These are phyloP conservation scores for Pachydiplax longipennis DNA, from an alignment of 2,888 invertebrate genomes.

Conservation along the genomic window DNA sequence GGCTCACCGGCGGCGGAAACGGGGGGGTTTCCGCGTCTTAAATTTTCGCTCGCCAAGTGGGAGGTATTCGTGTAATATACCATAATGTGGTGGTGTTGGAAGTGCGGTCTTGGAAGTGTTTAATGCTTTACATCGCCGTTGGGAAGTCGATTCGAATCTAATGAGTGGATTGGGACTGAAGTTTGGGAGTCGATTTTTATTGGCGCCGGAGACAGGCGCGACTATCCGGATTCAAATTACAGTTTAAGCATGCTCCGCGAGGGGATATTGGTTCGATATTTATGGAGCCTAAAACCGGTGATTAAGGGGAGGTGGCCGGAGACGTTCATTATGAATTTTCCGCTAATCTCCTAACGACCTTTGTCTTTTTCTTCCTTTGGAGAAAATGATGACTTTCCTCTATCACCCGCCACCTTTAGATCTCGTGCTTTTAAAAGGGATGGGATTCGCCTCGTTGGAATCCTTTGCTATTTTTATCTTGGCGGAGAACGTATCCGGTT, in stretches of 20 bases:
- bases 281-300: neutral
- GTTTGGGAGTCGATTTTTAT: neutral
- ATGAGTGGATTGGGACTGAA: neutral
- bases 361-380: neutral
- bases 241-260: neutral
- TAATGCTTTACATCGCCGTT: neutral
- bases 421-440: neutral
- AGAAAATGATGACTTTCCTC: neutral
- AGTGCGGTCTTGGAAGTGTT: neutral
- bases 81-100: neutral
- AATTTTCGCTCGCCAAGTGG: neutral
- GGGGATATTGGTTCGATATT: neutral
- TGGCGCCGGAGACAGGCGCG: neutral
- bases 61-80: neutral
- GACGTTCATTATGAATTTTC: neutral
- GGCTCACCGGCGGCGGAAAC: neutral
- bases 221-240: neutral
- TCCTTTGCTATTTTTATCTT: neutral
- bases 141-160: neutral
- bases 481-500: neutral
- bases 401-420: neutral
- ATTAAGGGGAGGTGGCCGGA: neutral
- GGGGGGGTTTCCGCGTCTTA: neutral
- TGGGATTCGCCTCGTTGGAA: neutral
- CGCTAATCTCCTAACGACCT: neutral